These are phyloP conservation scores for Chalcis sispes DNA, from an alignment of 2,888 invertebrate species.

Conservation along the genomic window DNA sequence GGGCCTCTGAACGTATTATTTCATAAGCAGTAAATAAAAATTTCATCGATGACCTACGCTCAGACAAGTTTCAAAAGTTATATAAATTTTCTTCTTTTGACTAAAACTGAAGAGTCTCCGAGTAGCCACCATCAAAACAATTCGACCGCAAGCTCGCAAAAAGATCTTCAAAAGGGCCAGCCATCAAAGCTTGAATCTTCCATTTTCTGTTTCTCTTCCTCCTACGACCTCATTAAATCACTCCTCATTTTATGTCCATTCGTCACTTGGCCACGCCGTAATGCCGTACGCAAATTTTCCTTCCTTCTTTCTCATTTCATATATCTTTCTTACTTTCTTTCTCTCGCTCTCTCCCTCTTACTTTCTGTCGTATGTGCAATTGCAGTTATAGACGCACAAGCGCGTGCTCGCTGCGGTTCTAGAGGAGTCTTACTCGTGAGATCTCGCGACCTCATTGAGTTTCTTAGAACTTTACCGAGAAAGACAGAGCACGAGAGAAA, in stretches of 20 bases:
- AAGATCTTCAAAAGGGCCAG: constrained; percentile 28
- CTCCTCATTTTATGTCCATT: constrained; percentile 52
- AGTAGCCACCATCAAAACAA: constrained; percentile 40
- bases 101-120: too few relatives aligned
- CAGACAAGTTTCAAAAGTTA: too few relatives aligned
- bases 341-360: neutral
- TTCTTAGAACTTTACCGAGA: constrained; percentile 54
- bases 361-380: neutral
- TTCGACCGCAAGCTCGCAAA: constrained; percentile 1
- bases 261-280: constrained; percentile 49
- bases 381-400: neutral
- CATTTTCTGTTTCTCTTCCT: too few relatives aligned
- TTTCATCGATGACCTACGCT: too few relatives aligned
- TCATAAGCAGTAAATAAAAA: too few relatives aligned
- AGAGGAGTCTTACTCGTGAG: constrained; percentile 11
- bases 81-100: too few relatives aligned
- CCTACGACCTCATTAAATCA: constrained; percentile 52
- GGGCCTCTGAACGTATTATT: too few relatives aligned
- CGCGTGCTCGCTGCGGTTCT: neutral
- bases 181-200: constrained; percentile 33
- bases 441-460: constrained; percentile 48
- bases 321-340: neutral
- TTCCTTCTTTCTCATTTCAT: neutral
- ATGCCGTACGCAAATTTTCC: constrained; percentile 32
- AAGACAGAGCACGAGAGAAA: constrained; percentile 10